Base-by-base conservation (phyloP, 2,888 invertebrate species). In the Acanthoscelides obtectus region DNA sequence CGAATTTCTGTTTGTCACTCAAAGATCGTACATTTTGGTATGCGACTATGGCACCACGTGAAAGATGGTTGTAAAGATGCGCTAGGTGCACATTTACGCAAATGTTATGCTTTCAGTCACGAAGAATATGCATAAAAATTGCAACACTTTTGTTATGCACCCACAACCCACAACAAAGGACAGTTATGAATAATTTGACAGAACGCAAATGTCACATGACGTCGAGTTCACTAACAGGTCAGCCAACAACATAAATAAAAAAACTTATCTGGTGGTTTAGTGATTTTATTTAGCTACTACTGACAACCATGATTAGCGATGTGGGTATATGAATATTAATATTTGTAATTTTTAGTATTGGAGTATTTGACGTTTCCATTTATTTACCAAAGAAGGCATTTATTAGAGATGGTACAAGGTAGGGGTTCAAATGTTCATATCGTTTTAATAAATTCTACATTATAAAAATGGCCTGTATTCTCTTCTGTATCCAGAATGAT, bases 401-500 rank as follows among this genome's bases (percentile, higher is more conserved):
- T n/a, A n/a, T n/a, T n/a, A n/a, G n/a, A n/a, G n/a, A n/a, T n/a
- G n/a, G n/a, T n/a, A n/a, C n/a, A n/a, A n/a, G n/a, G n/a, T n/a
- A n/a, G n/a, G n/a, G n/a, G n/a, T n/a, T n/a, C n/a, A n/a, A n/a
- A n/a, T n/a, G n/a, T n/a, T n/a, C n/a, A n/a, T n/a, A n/a, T n/a
- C n/a, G n/a, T n/a, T n/a, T n/a, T n/a, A n/a, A n/a, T n/a, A n/a
- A n/a, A n/a, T n/a, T n/a, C n/a, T n/a, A n/a, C n/a, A n/a, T n/a
- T n/a, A n/a, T n/a, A n/a, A n/a, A n/a, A n/a, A n/a, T n/a, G n/a
- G 74, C 72, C 81, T 79, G 88, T 81, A 82, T 72, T 80, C 90
- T 79, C 92, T 87, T 77, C 91, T 88, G 81, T 77, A 73, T 12
- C 45, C 45, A 12, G 45, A 45, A 45, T n/a, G n/a, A n/a, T 45